phyloP scores from a whole-genome alignment of 2,888 invertebrate species.

The Thalpophila matura region DNA sequence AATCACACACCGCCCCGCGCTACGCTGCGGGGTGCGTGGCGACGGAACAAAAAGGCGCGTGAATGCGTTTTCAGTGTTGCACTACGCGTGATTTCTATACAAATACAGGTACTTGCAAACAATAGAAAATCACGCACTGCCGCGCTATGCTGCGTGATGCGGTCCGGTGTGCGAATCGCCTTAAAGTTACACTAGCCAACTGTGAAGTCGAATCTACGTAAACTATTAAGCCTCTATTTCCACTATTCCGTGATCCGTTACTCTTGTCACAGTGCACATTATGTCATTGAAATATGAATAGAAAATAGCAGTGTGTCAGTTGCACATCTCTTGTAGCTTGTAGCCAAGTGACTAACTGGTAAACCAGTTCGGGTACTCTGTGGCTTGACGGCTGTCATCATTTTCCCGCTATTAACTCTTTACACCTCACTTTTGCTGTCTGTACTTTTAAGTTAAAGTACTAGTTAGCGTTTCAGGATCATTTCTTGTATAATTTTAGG shows the following conservation, averaged over 20 bases:
- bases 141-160: no score
- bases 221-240: no score
- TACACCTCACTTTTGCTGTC: constrained; percentile 38
- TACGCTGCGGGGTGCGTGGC: no score
- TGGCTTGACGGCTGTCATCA: constrained; percentile 16
- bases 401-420: constrained; percentile 21
- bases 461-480: constrained; percentile 1
- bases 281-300: constrained; percentile 22
- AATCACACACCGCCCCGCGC: no score
- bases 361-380: constrained; percentile 26
- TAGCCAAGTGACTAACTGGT: not conserved
- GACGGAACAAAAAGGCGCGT: no score
- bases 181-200: no score
- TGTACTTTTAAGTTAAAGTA: constrained; percentile 14
- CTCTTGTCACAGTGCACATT: constrained; percentile 5
- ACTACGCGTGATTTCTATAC: no score
- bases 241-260: constrained; percentile 6
- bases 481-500: not conserved
- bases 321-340: constrained; percentile 15
- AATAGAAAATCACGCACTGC: no score
- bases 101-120: no score
- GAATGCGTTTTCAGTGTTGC: no score
- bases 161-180: no score
- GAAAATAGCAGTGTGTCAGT: constrained; percentile 38
- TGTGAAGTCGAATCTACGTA: no score